phyloP scores from a whole-genome alignment of 2,113 vertebrate genomes.

The Cricetomys ansorgei region DNA sequence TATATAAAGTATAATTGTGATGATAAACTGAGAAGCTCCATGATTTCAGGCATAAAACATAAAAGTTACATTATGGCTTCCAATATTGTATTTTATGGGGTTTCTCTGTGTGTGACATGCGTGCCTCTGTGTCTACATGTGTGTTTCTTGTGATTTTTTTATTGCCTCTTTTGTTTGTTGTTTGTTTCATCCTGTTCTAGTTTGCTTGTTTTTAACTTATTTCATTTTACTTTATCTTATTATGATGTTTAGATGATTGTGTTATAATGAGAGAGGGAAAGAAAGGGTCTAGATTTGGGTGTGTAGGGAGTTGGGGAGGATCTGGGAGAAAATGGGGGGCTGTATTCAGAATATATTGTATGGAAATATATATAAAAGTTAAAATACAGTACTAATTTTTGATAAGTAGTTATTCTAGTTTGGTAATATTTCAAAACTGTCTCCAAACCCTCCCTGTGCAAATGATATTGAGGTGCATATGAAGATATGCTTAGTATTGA shows the following conservation, averaged over 20 bases:
- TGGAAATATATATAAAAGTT: background rate
- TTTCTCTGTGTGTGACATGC: background rate
- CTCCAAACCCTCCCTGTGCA: background rate
- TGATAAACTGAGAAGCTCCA: background rate
- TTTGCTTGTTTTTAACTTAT: background rate
- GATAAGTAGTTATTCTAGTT: background rate
- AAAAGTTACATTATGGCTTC: background rate
- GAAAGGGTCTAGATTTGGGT: background rate
- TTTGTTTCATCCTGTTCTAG: background rate
- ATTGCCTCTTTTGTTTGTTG: background rate
- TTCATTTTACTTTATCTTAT: background rate
- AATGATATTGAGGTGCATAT: background rate
- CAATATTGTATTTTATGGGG: background rate
- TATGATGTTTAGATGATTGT: background rate
- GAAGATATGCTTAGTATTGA: background rate
- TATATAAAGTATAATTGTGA: background rate
- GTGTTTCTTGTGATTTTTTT: background rate
- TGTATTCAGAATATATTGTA: background rate
- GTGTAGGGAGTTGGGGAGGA: background rate
- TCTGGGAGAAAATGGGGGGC: background rate
- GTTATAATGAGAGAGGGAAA: background rate
- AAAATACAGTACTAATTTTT: conserved; percentile 23
- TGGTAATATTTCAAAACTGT: background rate
- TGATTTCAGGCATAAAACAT: background rate
- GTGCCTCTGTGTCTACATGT: background rate